Base-by-base conservation (phyloP, 2,888 invertebrate genomes). In the Caenorhabditis parvicauda region DNA sequence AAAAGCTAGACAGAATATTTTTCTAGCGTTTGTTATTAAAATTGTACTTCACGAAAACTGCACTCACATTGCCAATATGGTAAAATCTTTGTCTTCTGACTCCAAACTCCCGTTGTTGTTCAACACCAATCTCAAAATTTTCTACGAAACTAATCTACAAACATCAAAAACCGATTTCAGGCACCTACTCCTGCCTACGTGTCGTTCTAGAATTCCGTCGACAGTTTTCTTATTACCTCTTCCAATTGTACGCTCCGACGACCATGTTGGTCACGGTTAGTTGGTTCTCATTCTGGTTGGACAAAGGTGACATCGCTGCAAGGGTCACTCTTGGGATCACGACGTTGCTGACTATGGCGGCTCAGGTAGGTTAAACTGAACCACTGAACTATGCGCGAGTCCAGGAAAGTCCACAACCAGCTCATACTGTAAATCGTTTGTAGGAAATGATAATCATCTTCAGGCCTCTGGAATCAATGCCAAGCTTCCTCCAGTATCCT, bases 161-260 rank as follows among this genome's bases (percentile, higher is more conserved):
- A 14, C 12, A 14, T n/a, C 12, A 35, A 35, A 35, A 35, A 35
- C n/a, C 35, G n/a, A 35, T 12, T 14, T 35, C 12, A 41, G 9
- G 93, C 90, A 85, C 19, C 9, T 14, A 14, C 41, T 94, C 94
- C 86, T 95, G 94, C 85, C 86, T 95, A 81, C 90, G 91, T 85
- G 94, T 95, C 80, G 91, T 93, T 84, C 87, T 95, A 82, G 87
- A 91, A 80, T 91, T 96, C 87, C 92, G 93, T 84, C 87, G 95
- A 80, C 94, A 95, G 86, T 61, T 12, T 46, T 91, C 91, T 85
- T 95, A 95, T 88, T 96, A 95, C 86, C 88, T 96, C 82, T 93
- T 96, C 83, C 95, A 95, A 87, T 93, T 95, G 86, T 95, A 95
- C 88, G 92, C 95, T 82, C 95, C 95, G 51, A 94, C 94, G 87